A percentile compares a stretch with the other conserved stretches of the same genome.
Evolutionary conservation across 2,888 invertebrate species (phyloP).

Genomic region (Diogma glabrata): DNA sequence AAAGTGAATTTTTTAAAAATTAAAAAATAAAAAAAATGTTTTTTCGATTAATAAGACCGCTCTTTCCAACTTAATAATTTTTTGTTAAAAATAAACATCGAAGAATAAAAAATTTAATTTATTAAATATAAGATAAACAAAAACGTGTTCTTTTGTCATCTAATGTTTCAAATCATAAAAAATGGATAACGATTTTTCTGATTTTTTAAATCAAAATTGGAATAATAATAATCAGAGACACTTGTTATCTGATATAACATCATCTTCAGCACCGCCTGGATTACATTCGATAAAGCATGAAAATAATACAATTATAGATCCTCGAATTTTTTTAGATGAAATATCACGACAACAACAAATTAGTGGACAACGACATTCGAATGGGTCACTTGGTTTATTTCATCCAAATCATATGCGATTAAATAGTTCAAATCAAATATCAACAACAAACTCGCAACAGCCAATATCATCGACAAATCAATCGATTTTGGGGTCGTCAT

Average conservation of each 20-base stretch:
- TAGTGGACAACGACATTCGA: too few relatives aligned
- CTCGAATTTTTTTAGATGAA: too few relatives aligned
- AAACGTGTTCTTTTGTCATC: not conserved
- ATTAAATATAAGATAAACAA: not conserved
- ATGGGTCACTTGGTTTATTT: too few relatives aligned
- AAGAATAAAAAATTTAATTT: slow-evolving; percentile 6
- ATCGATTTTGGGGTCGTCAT: slow-evolving; percentile 11
- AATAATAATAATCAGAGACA: slow-evolving; percentile 6
- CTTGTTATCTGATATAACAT: too few relatives aligned
- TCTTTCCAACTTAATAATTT: slow-evolving; percentile 8
- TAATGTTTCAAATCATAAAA: slow-evolving; percentile 13
- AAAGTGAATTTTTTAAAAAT: slow-evolving; percentile 10
- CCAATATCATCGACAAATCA: slow-evolving; percentile 11
- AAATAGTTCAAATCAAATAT: not conserved
- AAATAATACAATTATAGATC: too few relatives aligned
- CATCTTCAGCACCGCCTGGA: not conserved
- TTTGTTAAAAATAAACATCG: not conserved
- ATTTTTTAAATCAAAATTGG: slow-evolving; percentile 25
- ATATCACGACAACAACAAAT: too few relatives aligned
- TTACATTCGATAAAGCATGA: too few relatives aligned
- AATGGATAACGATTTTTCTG: slow-evolving; percentile 26
- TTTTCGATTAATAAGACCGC: slow-evolving; percentile 9
- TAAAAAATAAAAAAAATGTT: slow-evolving; percentile 9
- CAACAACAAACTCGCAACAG: not conserved
- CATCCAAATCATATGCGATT: too few relatives aligned